Conservation (phyloP, 1,140 invertebrate genomes). For the Forficula auricularia region DNA sequence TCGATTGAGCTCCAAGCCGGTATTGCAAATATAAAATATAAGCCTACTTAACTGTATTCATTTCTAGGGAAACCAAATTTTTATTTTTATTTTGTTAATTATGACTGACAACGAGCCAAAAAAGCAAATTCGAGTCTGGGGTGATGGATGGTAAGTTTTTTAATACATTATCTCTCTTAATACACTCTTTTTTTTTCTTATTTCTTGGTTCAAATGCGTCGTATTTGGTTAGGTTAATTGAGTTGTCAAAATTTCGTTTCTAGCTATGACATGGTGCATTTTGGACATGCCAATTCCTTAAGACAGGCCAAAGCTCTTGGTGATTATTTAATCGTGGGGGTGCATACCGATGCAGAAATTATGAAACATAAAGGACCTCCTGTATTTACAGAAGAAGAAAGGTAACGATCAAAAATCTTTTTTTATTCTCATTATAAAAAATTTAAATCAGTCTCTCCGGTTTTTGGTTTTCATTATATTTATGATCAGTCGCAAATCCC, state of each 20-base stretch:
- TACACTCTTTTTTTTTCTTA: slow-evolving; percentile 10
- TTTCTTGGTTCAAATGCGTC: slow-evolving; percentile 3
- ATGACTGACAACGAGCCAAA: slow-evolving; percentile 16
- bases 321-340: slow-evolving; percentile 87
- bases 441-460: no score
- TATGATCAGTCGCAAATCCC: no score
- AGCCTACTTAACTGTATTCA: no score
- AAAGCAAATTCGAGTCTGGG: slow-evolving; percentile 69
- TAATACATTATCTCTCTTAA: no score
- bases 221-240: slow-evolving; percentile 9
- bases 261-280: slow-evolving; percentile 97
- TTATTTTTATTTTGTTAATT: no score
- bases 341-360: slow-evolving; percentile 97
- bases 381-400: slow-evolving; percentile 90
- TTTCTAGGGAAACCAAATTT: no score
- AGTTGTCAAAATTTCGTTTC: slow-evolving; percentile 19
- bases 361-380: slow-evolving; percentile 95
- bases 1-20: no score
- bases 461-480: no score
- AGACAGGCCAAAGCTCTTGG: slow-evolving; percentile 93
- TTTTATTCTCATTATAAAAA: no score
- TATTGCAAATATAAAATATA: no score
- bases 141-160: slow-evolving; percentile 87
- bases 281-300: slow-evolving; percentile 93
- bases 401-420: no score